Evolutionary conservation across 2,113 vertebrate genomes (phyloP).

Genomic region (Chloebia gouldiae): DNA sequence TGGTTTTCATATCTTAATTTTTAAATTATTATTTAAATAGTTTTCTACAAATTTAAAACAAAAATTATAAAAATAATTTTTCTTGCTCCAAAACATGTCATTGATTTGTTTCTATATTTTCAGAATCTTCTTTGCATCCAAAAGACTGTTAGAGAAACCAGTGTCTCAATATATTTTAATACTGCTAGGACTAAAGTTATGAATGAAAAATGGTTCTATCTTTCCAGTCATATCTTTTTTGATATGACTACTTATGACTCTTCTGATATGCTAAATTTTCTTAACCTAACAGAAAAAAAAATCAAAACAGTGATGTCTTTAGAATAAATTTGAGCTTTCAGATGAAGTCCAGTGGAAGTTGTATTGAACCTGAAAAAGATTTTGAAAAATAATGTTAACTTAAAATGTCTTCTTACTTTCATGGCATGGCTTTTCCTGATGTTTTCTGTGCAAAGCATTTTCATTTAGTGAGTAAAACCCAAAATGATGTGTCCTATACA

Average conservation of each 20-base stretch:
- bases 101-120: neutral
- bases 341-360: neutral
- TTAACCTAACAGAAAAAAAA: neutral
- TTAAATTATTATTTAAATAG: neutral
- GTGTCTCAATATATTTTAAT: neutral
- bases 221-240: neutral
- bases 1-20: neutral
- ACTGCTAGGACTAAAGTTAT: neutral
- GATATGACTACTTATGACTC: neutral
- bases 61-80: neutral
- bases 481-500: neutral
- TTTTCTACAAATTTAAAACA: neutral
- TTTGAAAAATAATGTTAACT: neutral
- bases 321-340: neutral
- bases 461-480: neutral
- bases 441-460: neutral
- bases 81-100: neutral
- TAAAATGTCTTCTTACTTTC: neutral
- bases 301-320: neutral
- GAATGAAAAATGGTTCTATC: neutral
- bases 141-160: neutral
- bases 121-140: neutral
- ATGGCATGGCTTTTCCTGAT: neutral
- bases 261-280: neutral
- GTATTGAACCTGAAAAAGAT: neutral